Evolutionary conservation across 2,797 vertebrate genomes (phyloP).

Genomic region (Artibeus jamaicensis): DNA sequence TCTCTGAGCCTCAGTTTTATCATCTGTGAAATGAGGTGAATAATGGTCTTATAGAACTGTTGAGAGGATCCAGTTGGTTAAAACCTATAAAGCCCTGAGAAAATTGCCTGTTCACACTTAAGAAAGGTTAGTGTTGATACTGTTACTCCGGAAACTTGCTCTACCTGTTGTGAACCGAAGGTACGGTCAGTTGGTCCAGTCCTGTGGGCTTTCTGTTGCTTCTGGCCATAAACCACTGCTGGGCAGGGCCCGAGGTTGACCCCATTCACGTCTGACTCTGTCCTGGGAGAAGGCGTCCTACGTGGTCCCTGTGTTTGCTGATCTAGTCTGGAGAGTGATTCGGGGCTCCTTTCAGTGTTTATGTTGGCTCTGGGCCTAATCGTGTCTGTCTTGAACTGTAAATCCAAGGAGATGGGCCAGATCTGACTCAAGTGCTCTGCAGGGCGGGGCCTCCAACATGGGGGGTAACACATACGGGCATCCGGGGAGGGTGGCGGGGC

Average conservation of each 20-base stretch:
- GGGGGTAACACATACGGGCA: not conserved
- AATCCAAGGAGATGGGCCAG: slow-evolving; percentile 39
- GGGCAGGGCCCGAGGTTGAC: not conserved
- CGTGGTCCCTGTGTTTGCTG: slow-evolving; percentile 39
- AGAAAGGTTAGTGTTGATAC: not conserved
- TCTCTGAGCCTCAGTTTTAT: not conserved
- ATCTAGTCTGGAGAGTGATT: slow-evolving; percentile 63
- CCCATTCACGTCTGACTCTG: not conserved
- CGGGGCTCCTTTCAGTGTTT: slow-evolving; percentile 46
- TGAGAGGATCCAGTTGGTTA: not conserved
- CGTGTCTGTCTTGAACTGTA: slow-evolving; percentile 48
- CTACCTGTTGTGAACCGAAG: not conserved
- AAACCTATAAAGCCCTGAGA: not conserved
- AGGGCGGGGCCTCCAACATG: not conserved
- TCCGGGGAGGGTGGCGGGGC: not conserved
- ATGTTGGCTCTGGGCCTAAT: slow-evolving; percentile 54
- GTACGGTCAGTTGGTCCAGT: not conserved
- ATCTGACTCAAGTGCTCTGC: slow-evolving; percentile 16
- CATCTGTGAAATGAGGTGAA: not conserved
- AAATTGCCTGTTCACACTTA: not conserved
- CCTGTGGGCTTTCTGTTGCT: not conserved
- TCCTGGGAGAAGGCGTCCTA: not conserved
- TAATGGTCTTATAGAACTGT: not conserved
- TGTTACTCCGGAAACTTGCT: not conserved
- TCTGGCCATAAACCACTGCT: not conserved